Base-by-base conservation (phyloP, 2,113 vertebrate species). In the Siniperca knerii region DNA sequence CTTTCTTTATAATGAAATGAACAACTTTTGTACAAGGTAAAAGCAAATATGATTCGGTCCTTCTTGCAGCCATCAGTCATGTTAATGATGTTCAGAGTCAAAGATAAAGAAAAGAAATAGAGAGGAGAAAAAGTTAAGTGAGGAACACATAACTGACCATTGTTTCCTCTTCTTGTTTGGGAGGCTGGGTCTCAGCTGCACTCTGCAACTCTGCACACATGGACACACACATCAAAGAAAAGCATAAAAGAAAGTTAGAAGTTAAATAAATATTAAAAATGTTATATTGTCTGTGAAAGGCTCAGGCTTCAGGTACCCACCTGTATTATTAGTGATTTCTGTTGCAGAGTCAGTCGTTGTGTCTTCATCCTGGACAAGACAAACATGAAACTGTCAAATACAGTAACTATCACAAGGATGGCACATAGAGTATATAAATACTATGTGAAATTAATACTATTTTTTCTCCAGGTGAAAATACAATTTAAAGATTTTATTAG, bases 71-170 rank as follows among this genome's bases (percentile, higher is more conserved):
- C 12, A 29, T 55, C 4, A n/a, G 21, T 71, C n/a, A 68, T 18
- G 12, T 6, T 44, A 65, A 65, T 72, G 20, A 72, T 65, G 2
- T 23, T 71, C 2, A 76, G 7, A 70, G n/a, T 69, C 3, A 80
- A 25, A 71, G 65, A 66, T 35, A 69, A 23, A 75, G 29, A 48
- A 62, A 75, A 65, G 40, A 72, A 66, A 20, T 23, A 54, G 9
- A 72, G 40, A 81, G 20, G n/a, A 61, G 23, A 33, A 69, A 48
- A 78, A 4, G 20, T 16, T 0, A 69, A 48, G 18, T 4, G 23
- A 62, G 64, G 20, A 55, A 86, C 1, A 50, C 33, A 25, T 40
- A 46, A 94, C 96, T 95, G 91, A 96, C 96, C 95, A 94, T 89
- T 0, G 83, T 89, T 46, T 95, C 93, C 18, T 94, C 86, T 0